A percentile compares a stretch with the other conserved stretches of the same genome.
Conservation (phyloP, 2,113 vertebrate species). For the Burhinus bistriatus region DNA sequence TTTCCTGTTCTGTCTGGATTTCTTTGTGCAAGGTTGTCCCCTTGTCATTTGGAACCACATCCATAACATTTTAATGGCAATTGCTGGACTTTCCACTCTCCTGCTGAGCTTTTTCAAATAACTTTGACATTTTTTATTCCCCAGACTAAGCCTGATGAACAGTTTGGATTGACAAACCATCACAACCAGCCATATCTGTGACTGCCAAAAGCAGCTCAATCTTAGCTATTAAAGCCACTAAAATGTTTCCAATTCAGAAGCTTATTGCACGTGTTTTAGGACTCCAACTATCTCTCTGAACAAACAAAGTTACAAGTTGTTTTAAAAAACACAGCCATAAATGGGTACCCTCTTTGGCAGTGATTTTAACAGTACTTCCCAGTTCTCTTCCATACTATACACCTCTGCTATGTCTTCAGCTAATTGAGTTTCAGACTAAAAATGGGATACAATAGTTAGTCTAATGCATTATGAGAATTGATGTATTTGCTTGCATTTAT, state of each 20-base stretch:
- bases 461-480: background rate
- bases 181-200: background rate
- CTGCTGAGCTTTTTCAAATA: background rate
- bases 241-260: background rate
- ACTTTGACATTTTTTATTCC: background rate
- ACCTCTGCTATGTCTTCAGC: background rate
- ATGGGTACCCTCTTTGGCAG: background rate
- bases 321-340: background rate
- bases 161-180: background rate
- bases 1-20: background rate
- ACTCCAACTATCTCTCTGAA: background rate
- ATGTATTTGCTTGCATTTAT: background rate
- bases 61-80: constrained; percentile 21
- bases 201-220: background rate
- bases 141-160: background rate
- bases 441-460: background rate
- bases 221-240: background rate
- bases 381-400: background rate
- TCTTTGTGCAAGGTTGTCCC: background rate
- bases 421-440: background rate
- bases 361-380: background rate
- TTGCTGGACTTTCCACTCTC: background rate
- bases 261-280: background rate
- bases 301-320: background rate
- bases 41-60: background rate